A percentile compares a stretch with the other conserved stretches of the same genome.
These are phyloP conservation scores for Meghimatium bilineatum DNA, from an alignment of 2,888 invertebrate genomes.

Conservation along the genomic window DNA sequence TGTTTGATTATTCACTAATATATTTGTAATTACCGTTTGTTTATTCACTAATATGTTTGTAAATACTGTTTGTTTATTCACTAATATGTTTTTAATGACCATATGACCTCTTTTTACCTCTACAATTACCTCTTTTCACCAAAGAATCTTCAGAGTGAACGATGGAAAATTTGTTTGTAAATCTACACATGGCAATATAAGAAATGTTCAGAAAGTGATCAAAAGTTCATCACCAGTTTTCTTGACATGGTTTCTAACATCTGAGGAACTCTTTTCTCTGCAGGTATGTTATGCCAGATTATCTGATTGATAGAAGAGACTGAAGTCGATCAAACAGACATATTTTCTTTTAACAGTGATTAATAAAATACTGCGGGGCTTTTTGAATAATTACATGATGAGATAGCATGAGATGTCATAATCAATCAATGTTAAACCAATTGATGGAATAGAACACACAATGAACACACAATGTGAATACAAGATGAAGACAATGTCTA, in stretches of 20 bases:
- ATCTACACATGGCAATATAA: background rate
- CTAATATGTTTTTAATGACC: background rate
- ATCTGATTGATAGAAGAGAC: background rate
- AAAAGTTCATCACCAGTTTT: slow-evolving; percentile 39
- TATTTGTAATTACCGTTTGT: too few species aligned
- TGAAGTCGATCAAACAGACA: too few species aligned
- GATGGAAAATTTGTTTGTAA: slow-evolving; percentile 29
- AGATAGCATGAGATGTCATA: too few species aligned
- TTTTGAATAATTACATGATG: too few species aligned
- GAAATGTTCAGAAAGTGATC: slow-evolving; percentile 6
- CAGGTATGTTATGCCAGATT: slow-evolving; percentile 30
- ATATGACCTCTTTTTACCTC: background rate
- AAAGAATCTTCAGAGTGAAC: slow-evolving; percentile 29
- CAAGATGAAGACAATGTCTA: too few species aligned
- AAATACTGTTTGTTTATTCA: background rate
- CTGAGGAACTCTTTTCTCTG: slow-evolving; percentile 33
- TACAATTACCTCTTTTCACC: background rate
- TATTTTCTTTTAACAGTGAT: too few species aligned
- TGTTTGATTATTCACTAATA: too few species aligned
- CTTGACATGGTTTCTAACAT: slow-evolving; percentile 46
- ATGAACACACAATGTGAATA: too few species aligned
- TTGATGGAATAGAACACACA: too few species aligned
- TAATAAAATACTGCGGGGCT: too few species aligned
- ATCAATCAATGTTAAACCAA: too few species aligned
- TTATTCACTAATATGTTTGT: too few species aligned